Base-by-base conservation (phyloP, 2,797 vertebrate species). In the Peromyscus eremicus region DNA sequence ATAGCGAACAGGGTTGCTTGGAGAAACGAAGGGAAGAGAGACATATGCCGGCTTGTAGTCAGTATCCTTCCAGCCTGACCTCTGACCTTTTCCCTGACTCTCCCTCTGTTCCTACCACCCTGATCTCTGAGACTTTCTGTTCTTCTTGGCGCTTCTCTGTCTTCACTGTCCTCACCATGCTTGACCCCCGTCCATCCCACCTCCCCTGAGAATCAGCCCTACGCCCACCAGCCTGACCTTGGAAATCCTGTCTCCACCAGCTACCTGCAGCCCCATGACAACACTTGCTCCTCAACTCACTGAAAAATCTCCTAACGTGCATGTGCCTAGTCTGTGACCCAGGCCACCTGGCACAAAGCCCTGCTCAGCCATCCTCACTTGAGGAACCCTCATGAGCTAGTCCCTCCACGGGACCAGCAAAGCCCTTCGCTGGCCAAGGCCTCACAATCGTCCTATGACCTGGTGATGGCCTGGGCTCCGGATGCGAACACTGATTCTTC, bases 11-110 rank as follows among this genome's bases (percentile, higher is more conserved):
- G 71, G 79, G 55, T 95, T 92, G 76, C 68, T 79, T 85, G 4
- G 57, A 75, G 85, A 97, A 81, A 94, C 60, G 81, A 90, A 93
- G 80, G 64, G 57, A 84, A 95, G 70, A 34, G 77, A 80, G 19
- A 57, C 83, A 8, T 57, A 27, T 52, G 68, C 66, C 9, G 21
- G 6, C 49, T 88, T 43, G 23, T 1, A 73, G 66, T 62, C 27
- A 12, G 1, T 55, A 46, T 43, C 77, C 62, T 83, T 83, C 46
- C 73, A 37, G 92, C 62, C 43, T 82, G 57, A 32, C 84, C 87
- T 92, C 62, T 92, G 76, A 76, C 76, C 32, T n/a, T 68, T 68
- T 57, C 34, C 17, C n/a, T n/a, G 34, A 8, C 60, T 29, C 34
- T 16, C 66, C n/a, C 79, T 71, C 77, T 32, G 29, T n/a, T 37